phyloP scores from a whole-genome alignment of 2,888 invertebrate genomes.

The Deilephila elpenor region DNA sequence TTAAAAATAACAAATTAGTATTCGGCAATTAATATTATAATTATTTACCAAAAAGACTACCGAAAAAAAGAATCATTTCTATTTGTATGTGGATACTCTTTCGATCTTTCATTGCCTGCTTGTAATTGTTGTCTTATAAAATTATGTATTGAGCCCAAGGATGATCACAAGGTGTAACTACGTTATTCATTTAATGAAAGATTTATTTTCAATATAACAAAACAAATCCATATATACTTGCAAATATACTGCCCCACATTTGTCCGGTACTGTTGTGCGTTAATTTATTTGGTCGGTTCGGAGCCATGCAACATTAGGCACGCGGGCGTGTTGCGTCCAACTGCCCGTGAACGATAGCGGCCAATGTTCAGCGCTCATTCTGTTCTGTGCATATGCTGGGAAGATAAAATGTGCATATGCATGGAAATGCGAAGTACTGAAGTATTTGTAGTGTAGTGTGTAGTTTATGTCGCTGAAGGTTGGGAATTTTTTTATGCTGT shows the following conservation, averaged over 20 bases:
- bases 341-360: slow-evolving; percentile 31
- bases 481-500: no score
- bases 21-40: no score
- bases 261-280: slow-evolving; percentile 41
- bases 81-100: no score
- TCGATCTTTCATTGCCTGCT: no score
- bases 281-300: slow-evolving; percentile 58
- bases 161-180: no score
- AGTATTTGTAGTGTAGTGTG: no score
- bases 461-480: no score
- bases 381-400: background rate
- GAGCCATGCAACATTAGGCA: slow-evolving; percentile 53
- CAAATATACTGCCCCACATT: background rate
- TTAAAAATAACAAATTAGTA: no score
- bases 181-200: background rate
- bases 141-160: no score
- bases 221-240: background rate
- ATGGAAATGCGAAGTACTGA: background rate
- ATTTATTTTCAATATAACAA: background rate
- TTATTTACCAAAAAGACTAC: no score
- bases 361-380: slow-evolving; percentile 5
- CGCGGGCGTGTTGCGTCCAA: slow-evolving; percentile 28
- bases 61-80: no score
- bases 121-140: no score
- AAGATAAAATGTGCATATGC: background rate